Evolutionary conservation across 2,888 invertebrate genomes (phyloP).

Genomic region (Muschampia staudingeri): DNA sequence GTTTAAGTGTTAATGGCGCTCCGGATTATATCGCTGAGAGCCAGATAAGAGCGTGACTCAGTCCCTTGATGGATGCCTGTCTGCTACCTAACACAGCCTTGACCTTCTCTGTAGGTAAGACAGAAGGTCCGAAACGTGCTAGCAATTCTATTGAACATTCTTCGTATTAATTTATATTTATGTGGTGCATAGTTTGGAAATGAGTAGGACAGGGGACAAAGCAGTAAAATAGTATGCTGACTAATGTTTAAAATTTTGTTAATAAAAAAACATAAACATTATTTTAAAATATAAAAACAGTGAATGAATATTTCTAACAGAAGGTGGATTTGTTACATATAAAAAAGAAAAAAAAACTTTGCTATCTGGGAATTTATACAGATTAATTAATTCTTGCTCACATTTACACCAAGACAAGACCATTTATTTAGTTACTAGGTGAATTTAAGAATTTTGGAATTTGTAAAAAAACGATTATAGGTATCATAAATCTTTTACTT

Average conservation of each 20-base stretch:
- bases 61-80: slow-evolving; percentile 81
- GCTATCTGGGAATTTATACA: too few relatives aligned
- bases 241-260: background rate
- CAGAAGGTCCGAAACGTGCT: slow-evolving; percentile 69
- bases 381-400: too few relatives aligned
- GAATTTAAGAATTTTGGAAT: too few relatives aligned
- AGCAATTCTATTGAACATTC: slow-evolving; percentile 8
- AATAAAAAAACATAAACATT: too few relatives aligned
- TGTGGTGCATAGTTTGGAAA: slow-evolving; percentile 21
- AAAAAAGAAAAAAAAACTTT: too few relatives aligned
- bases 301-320: too few relatives aligned
- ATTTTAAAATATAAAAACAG: too few relatives aligned
- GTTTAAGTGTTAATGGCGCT: slow-evolving; percentile 88
- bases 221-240: background rate
- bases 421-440: too few relatives aligned
- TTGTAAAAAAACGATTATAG: too few relatives aligned
- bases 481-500: too few relatives aligned
- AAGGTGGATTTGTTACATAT: too few relatives aligned
- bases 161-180: slow-evolving; percentile 29
- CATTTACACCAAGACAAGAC: too few relatives aligned
- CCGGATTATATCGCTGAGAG: slow-evolving; percentile 83
- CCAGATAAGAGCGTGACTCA: slow-evolving; percentile 84
- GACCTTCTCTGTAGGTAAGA: slow-evolving; percentile 70
- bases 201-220: slow-evolving; percentile 15
- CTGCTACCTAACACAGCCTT: slow-evolving; percentile 80